Percentiles rank a stretch among this genome's conserved stretches.
phyloP scores from a whole-genome alignment of 2,888 invertebrate species.

The Hermaeophaga mercurialis region DNA sequence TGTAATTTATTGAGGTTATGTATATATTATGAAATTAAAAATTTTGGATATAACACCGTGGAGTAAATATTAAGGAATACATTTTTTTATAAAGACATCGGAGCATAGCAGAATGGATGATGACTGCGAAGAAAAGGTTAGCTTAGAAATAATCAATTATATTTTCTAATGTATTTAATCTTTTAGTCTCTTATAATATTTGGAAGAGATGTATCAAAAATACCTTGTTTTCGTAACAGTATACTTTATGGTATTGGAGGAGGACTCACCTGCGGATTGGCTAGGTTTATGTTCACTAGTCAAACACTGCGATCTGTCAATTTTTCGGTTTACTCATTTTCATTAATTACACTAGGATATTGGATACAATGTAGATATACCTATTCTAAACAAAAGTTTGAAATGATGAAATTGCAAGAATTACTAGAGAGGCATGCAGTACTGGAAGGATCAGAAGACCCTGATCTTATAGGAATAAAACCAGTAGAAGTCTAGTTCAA shows the following conservation, averaged over 20 bases:
- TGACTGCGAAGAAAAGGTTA: neutral
- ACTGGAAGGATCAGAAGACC: constrained; percentile 67
- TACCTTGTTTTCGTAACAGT: constrained; percentile 81
- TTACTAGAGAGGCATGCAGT: constrained; percentile 65
- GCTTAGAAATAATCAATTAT: neutral
- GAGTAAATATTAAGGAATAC: too few species aligned
- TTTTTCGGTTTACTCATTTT: constrained; percentile 69
- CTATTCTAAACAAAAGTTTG: constrained; percentile 70
- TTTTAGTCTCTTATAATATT: constrained; percentile 67
- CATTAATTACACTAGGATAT: constrained; percentile 67
- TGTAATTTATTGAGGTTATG: too few species aligned
- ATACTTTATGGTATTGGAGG: constrained; percentile 75
- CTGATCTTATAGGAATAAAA: constrained; percentile 47
- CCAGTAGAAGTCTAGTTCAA: constrained; percentile 25
- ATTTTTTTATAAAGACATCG: too few species aligned
- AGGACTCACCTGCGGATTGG: constrained; percentile 70
- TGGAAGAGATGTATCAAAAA: constrained; percentile 73
- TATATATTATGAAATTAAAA: too few species aligned
- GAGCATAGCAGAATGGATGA: too few species aligned
- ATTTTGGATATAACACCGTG: too few species aligned
- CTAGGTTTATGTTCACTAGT: constrained; percentile 76
- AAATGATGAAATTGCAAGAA: constrained; percentile 66
- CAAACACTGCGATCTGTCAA: constrained; percentile 67
- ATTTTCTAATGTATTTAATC: too few species aligned
- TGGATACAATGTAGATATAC: constrained; percentile 75